Percentiles rank a stretch among this genome's conserved stretches.
These are phyloP conservation scores for Siderastrea radians DNA, from an alignment of 92 coral and sea anemone species.

Conservation along the genomic window DNA sequence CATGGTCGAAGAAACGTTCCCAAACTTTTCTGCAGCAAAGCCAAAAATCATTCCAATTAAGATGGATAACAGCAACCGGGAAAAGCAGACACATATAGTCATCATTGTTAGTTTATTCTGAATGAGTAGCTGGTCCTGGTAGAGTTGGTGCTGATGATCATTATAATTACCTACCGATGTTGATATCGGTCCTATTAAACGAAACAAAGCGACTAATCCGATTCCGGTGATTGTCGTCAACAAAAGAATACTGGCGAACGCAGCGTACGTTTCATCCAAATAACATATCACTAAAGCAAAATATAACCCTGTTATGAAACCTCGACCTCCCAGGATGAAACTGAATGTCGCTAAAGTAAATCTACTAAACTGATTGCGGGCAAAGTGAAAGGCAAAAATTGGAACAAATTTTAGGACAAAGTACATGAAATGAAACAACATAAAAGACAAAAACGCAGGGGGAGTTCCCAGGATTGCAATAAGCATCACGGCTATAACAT, in stretches of 20 bases:
- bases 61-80: background rate
- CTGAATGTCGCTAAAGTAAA: background rate
- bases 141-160: background rate
- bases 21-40: background rate
- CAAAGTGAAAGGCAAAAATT: background rate
- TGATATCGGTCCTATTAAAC: background rate
- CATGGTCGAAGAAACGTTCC: background rate
- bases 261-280: background rate
- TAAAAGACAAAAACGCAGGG: background rate
- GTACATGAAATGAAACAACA: background rate
- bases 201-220: background rate
- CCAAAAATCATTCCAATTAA: slow-evolving; percentile 8
- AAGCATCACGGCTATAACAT: background rate
- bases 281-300: background rate
- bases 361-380: background rate
- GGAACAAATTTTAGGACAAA: background rate
- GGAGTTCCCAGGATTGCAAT: fast-evolving
- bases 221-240: background rate
- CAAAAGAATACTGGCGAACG: background rate
- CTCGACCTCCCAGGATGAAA: background rate
- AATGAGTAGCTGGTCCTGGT: background rate
- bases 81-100: background rate
- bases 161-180: background rate
- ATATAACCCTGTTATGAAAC: background rate
- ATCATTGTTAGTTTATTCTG: background rate